A percentile compares a stretch with the other conserved stretches of the same genome.
phyloP scores from a whole-genome alignment of 2,888 invertebrate genomes.

The Drosophila rellima region DNA sequence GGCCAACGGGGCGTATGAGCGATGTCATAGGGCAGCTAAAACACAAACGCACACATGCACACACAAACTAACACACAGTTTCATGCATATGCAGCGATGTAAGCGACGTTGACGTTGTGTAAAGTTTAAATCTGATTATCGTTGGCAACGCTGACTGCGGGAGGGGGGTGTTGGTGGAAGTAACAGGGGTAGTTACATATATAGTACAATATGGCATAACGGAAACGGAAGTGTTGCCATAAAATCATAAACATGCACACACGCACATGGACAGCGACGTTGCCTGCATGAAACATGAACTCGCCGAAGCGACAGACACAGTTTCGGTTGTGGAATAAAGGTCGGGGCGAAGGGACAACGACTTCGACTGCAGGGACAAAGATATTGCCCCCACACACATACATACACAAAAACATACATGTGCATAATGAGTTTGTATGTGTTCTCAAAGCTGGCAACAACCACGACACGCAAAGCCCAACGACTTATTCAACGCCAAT shows the following conservation, averaged over 20 bases:
- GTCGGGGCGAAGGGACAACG: conserved; percentile 9
- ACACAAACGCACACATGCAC: conserved; percentile 22
- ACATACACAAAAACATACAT: not conserved
- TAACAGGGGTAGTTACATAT: conserved; percentile 25
- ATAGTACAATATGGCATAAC: conserved; percentile 67
- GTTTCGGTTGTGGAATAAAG: conserved; percentile 19
- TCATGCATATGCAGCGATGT: conserved; percentile 61
- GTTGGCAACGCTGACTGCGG: conserved; percentile 49
- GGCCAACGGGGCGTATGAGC: conserved; percentile 78
- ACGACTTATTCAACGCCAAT: conserved; percentile 54
- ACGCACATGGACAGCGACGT: conserved; percentile 60
- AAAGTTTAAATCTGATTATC: conserved; percentile 82
- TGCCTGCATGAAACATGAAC: conserved; percentile 77
- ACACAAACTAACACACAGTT: conserved; percentile 12
- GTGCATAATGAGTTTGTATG: conserved; percentile 12
- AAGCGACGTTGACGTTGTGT: conserved; percentile 78
- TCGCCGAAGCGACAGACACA: conserved; percentile 52
- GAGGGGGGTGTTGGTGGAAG: not conserved
- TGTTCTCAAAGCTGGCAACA: conserved; percentile 55
- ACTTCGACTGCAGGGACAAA: conserved; percentile 60
- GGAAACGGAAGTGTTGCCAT: conserved; percentile 82
- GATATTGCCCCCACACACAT: conserved; percentile 36
- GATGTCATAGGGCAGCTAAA: conserved; percentile 75
- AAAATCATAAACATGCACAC: conserved; percentile 82
- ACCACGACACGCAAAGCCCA: conserved; percentile 63